Evolutionary conservation across 2,888 invertebrate species (phyloP).

Genomic region (Drosophila colorata): DNA sequence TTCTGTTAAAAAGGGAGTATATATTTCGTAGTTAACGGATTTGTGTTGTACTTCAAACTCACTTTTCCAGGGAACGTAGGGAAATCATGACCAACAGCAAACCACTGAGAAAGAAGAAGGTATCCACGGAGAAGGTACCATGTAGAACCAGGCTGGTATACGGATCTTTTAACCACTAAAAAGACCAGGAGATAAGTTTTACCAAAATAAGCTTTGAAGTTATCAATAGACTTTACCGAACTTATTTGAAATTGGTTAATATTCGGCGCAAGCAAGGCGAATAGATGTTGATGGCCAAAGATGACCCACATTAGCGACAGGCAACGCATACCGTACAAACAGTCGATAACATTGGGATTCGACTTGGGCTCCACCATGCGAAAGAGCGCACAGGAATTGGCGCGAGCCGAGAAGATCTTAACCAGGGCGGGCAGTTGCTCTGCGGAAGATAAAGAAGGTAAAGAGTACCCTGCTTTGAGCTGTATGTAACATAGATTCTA

Average conservation of each 20-base stretch:
- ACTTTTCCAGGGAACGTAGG: conserved; percentile 76
- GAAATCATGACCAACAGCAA: conserved; percentile 85
- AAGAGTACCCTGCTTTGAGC: too few relatives aligned
- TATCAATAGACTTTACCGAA: conserved; percentile 34
- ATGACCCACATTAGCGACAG: conserved; percentile 85
- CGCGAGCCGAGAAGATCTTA: conserved; percentile 66
- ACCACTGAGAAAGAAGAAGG: conserved; percentile 88
- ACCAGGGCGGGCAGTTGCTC: conserved; percentile 43
- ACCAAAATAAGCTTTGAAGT: background rate
- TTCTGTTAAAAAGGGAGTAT: conserved; percentile 41
- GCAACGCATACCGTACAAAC: conserved; percentile 85
- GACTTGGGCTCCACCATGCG: conserved; percentile 38
- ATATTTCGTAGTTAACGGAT: conserved; percentile 34
- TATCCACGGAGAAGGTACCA: conserved; percentile 87
- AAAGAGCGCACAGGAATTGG: conserved; percentile 63
- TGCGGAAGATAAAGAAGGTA: conserved; percentile 5
- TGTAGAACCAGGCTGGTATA: conserved; percentile 75
- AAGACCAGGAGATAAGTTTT: background rate
- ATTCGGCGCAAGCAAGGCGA: conserved; percentile 55
- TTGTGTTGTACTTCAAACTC: background rate
- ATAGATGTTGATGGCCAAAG: conserved; percentile 74
- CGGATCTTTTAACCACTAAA: conserved; percentile 71
- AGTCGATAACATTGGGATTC: conserved; percentile 70
- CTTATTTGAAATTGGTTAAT: conserved; percentile 61
- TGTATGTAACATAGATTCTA: too few relatives aligned